These are phyloP conservation scores for Zosterops lateralis DNA, from an alignment of 2,113 vertebrate species.

Conservation along the genomic window DNA sequence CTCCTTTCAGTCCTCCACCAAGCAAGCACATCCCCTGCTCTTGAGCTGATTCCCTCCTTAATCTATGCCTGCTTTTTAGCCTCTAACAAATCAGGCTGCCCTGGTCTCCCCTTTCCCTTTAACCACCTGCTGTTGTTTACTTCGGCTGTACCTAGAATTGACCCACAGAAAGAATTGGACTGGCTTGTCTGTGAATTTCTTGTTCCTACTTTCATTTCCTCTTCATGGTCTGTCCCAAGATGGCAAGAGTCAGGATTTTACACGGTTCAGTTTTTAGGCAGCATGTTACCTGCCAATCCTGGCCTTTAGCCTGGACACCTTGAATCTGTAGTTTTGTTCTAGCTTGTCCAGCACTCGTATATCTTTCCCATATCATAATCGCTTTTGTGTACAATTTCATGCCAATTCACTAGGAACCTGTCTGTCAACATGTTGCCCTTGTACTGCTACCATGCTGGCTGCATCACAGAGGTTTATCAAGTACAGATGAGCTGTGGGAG, in stretches of 20 bases:
- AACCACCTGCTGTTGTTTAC: background rate
- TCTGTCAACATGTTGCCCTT: background rate
- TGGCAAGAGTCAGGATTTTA: background rate
- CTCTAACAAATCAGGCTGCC: background rate
- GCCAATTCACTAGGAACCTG: background rate
- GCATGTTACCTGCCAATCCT: background rate
- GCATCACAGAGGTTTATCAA: background rate
- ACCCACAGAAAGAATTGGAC: background rate
- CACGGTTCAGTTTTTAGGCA: background rate
- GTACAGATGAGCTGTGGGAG: background rate
- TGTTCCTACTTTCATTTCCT: background rate
- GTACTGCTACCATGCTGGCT: background rate
- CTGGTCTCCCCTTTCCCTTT: background rate
- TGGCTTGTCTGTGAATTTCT: background rate
- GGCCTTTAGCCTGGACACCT: background rate
- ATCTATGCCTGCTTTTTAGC: background rate
- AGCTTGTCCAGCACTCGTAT: background rate
- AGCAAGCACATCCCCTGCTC: background rate
- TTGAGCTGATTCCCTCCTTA: background rate
- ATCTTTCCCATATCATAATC: background rate
- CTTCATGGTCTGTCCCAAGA: background rate
- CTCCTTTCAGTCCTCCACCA: background rate
- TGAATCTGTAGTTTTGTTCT: background rate
- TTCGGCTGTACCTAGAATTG: background rate
- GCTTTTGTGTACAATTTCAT: background rate